These are phyloP conservation scores for Protodeltote pygarga DNA, from an alignment of 2,888 invertebrate species.

Conservation along the genomic window DNA sequence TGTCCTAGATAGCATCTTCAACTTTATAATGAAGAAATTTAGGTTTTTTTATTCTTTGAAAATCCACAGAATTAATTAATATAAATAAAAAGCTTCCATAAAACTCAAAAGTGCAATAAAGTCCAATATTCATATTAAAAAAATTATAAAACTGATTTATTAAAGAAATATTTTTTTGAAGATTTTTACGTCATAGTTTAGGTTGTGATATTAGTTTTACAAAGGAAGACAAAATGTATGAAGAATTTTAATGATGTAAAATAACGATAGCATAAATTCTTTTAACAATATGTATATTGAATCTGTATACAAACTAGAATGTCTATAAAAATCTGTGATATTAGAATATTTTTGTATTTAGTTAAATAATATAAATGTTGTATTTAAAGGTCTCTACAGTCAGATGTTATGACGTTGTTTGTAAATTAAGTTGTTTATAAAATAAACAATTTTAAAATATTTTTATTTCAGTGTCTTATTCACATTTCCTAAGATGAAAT, in stretches of 20 bases:
- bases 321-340: slow-evolving; percentile 76
- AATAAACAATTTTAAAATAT: slow-evolving; percentile 75
- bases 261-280: slow-evolving; percentile 31
- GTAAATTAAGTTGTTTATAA: slow-evolving; percentile 77
- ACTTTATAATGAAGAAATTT: not conserved
- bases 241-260: slow-evolving; percentile 34
- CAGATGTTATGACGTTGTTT: slow-evolving; percentile 77
- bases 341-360: slow-evolving; percentile 66
- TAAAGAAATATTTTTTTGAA: slow-evolving; percentile 19
- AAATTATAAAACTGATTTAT: slow-evolving; percentile 19
- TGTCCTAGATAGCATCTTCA: slow-evolving; percentile 89
- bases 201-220: slow-evolving; percentile 65
- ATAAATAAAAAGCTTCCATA: slow-evolving; percentile 37
- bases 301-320: slow-evolving; percentile 45
- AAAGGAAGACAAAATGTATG: slow-evolving; percentile 16
- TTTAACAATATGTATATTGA: slow-evolving; percentile 43
- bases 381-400: slow-evolving; percentile 67
- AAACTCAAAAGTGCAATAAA: slow-evolving; percentile 41
- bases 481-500: not conserved
- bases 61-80: slow-evolving; percentile 4
- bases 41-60: slow-evolving; percentile 1
- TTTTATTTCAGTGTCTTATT: slow-evolving; percentile 34
- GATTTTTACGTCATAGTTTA: slow-evolving; percentile 29
- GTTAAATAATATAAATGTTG: slow-evolving; percentile 63
- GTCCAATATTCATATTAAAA: slow-evolving; percentile 17